A percentile compares a stretch with the other conserved stretches of the same genome.
These are phyloP conservation scores for Drosophila carrolli DNA, from an alignment of 1,140 invertebrate species.

Conservation along the genomic window DNA sequence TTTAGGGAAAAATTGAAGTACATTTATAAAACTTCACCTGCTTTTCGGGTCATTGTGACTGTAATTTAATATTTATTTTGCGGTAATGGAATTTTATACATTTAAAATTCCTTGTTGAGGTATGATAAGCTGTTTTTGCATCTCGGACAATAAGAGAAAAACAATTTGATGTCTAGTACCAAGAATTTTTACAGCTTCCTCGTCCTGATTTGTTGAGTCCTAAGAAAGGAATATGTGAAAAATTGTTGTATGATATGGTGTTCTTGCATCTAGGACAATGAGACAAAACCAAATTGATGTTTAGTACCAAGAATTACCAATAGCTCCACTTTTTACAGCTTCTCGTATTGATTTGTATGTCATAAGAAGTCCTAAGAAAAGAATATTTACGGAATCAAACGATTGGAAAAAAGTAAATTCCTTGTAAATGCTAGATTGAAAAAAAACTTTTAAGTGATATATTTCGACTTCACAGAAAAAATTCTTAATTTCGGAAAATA, in stretches of 20 bases:
- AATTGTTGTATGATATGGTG: no score
- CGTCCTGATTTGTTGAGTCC: conserved; percentile 2
- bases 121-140: background rate
- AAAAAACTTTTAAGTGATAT: no score
- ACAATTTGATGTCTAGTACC: background rate
- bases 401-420: background rate
- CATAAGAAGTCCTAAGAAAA: background rate
- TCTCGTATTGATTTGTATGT: background rate
- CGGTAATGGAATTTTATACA: conserved; percentile 26
- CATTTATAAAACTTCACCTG: conserved; percentile 15
- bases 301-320: no score
- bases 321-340: no score
- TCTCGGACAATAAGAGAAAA: background rate
- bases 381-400: background rate
- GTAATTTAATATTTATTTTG: conserved; percentile 28
- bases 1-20: conserved; percentile 1
- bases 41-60: conserved; percentile 8
- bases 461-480: no score
- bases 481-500: no score
- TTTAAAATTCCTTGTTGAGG: conserved; percentile 1
- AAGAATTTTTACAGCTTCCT: no score
- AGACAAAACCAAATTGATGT: no score
- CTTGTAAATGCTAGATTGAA: background rate
- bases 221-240: background rate
- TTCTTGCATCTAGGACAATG: no score